phyloP scores from a whole-genome alignment of 2,888 invertebrate genomes.

The Entomobrya multifasciata region DNA sequence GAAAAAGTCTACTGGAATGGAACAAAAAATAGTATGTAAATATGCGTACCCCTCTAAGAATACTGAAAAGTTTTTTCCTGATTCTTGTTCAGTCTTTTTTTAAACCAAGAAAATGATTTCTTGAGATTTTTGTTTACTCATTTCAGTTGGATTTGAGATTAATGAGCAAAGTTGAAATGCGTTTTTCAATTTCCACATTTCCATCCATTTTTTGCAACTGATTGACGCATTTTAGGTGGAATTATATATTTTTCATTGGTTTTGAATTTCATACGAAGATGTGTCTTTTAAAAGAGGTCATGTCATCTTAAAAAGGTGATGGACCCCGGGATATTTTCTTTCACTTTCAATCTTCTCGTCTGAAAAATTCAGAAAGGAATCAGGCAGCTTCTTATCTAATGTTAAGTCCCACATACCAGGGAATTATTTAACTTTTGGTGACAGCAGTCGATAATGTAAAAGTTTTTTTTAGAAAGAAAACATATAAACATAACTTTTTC shows the following conservation, averaged over 20 bases:
- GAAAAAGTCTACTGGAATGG: constrained; percentile 11
- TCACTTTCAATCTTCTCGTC: constrained; percentile 23
- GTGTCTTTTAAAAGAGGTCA: not conserved
- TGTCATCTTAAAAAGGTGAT: constrained; percentile 35
- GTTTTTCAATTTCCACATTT: constrained; percentile 1
- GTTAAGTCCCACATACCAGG: too few species aligned
- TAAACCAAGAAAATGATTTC: too few species aligned
- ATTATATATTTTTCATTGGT: constrained; percentile 15
- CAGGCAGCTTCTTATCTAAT: too few species aligned
- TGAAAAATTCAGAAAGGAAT: too few species aligned
- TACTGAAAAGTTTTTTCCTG: too few species aligned
- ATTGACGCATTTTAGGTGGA: not conserved
- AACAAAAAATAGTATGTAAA: not conserved
- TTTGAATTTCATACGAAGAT: not conserved
- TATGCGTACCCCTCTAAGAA: not conserved
- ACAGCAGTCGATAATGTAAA: constrained; percentile 14
- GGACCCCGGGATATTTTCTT: constrained; percentile 42
- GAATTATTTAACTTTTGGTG: constrained; percentile 64
- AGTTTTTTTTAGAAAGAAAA: too few species aligned
- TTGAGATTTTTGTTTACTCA: too few species aligned
- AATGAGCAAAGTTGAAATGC: not conserved
- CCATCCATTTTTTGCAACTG: not conserved
- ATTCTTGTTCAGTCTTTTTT: too few species aligned
- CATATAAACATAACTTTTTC: too few species aligned
- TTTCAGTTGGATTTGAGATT: too few species aligned